Conservation (phyloP, 2,113 vertebrate species). For the Caracal caracal region DNA sequence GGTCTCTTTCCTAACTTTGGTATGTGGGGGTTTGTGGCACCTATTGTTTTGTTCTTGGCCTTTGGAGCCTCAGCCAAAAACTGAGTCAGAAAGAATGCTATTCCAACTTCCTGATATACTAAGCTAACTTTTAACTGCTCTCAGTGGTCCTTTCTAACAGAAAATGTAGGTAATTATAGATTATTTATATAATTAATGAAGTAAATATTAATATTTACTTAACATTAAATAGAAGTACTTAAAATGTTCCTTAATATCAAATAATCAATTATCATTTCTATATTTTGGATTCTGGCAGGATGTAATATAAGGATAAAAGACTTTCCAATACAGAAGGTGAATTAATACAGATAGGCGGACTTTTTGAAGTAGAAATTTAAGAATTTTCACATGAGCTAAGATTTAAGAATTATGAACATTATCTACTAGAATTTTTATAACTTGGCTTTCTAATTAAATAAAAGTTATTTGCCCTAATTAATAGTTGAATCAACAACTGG, state of each 20-base stretch:
- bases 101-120: not conserved
- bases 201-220: not conserved
- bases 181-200: not conserved
- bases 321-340: not conserved
- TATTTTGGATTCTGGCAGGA: not conserved
- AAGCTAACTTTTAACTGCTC: not conserved
- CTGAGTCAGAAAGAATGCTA: not conserved
- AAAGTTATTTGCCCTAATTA: not conserved
- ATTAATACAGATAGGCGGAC: not conserved
- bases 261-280: not conserved
- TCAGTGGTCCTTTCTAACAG: not conserved
- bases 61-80: not conserved
- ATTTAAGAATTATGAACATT: not conserved
- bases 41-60: not conserved
- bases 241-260: not conserved
- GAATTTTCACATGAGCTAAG: not conserved
- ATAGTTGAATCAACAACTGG: not conserved
- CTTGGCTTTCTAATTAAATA: not conserved
- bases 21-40: not conserved
- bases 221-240: not conserved
- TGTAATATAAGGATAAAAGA: not conserved
- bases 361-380: not conserved
- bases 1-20: not conserved
- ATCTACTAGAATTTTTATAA: not conserved
- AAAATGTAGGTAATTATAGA: not conserved